phyloP scores from a whole-genome alignment of 2,797 vertebrate species.

The Neosilurus hyrtlii region DNA sequence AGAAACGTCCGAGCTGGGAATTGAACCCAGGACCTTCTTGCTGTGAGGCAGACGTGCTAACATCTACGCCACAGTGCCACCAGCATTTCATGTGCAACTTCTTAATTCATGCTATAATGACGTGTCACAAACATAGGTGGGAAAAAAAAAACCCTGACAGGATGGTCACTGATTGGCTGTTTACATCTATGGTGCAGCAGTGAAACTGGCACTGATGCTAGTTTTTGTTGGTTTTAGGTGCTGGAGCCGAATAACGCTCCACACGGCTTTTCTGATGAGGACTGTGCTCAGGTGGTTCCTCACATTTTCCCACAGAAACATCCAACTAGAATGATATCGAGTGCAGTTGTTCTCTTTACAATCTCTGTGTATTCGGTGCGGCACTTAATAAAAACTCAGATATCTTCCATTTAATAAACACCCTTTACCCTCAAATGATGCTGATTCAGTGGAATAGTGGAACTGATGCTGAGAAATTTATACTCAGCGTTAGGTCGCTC shows the following conservation, averaged over 20 bases:
- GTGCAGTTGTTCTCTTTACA: rapidly evolving
- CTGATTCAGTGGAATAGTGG: too few species aligned
- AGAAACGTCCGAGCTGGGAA: too few species aligned
- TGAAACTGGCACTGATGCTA: not conserved
- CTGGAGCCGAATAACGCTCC: constrained; percentile 18
- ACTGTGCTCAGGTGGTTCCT: constrained; percentile 18
- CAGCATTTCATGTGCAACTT: not conserved
- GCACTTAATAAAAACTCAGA: not conserved
- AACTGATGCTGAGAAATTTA: not conserved
- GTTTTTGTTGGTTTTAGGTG: constrained; percentile 7
- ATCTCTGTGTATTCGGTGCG: not conserved
- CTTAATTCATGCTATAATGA: not conserved
- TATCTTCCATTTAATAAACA: not conserved
- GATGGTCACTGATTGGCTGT: not conserved
- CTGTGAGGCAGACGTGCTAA: too few species aligned
- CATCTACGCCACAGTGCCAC: too few species aligned
- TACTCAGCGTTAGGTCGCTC: not conserved
- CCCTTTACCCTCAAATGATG: too few species aligned
- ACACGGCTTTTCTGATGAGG: rapidly evolving
- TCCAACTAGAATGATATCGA: constrained; percentile 9
- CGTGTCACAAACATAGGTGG: not conserved
- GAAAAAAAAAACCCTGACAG: not conserved
- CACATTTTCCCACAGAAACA: not conserved
- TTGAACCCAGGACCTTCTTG: too few species aligned
- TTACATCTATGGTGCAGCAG: not conserved